Conservation (phyloP, 37 sponge, comb jelly and placozoan genomes). For the Aplysina aerophoba region DNA sequence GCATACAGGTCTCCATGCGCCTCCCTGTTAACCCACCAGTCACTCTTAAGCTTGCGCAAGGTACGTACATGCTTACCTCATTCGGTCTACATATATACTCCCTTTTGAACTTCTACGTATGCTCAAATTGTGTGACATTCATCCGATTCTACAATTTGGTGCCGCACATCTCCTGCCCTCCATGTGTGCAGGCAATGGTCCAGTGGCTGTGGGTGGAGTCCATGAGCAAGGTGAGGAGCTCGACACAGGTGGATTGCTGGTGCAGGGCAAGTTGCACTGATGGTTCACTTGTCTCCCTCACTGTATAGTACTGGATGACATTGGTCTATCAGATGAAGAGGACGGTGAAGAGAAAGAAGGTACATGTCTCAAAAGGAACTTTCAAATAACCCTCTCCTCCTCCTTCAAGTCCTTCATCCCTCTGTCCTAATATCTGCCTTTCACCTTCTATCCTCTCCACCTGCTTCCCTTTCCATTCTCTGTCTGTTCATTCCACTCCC, state of each 20-base stretch:
- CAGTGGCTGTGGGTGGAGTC: constrained; percentile 45
- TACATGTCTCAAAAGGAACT: not conserved
- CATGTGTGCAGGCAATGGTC: constrained; percentile 63
- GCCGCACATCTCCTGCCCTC: no score
- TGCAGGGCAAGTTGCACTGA: not conserved
- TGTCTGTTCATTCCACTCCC: no score
- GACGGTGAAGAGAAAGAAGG: not conserved
- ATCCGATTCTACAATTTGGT: no score
- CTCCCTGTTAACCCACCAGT: constrained; percentile 51
- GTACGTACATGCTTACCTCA: constrained; percentile 1
- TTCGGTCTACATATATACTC: no score
- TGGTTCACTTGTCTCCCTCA: not conserved
- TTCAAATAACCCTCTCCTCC: no score
- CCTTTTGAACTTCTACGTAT: no score
- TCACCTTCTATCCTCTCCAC: no score
- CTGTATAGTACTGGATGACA: constrained; percentile 6
- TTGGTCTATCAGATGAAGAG: not conserved
- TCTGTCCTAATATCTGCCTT: no score
- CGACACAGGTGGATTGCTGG: not conserved
- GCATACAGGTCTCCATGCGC: constrained; percentile 31
- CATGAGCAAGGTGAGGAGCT: not conserved
- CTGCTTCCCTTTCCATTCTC: no score
- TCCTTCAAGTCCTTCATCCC: no score
- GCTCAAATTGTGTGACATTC: no score
- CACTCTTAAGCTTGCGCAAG: constrained; percentile 40